Conservation (phyloP, 2,113 vertebrate genomes). For the Pica pica region DNA sequence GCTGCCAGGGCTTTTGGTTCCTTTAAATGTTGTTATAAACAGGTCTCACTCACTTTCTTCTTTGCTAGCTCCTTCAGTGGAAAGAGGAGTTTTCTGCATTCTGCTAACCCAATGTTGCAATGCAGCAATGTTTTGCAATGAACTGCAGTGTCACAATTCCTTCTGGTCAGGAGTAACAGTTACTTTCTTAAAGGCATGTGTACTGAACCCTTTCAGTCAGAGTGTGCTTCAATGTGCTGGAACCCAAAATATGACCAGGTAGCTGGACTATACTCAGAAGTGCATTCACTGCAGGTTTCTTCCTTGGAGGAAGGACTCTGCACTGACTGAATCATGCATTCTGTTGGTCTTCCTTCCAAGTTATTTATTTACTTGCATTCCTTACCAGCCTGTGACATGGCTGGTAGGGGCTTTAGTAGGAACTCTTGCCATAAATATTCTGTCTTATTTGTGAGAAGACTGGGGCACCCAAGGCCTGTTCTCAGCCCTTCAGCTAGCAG, state of each 20-base stretch:
- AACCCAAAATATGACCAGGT: not conserved
- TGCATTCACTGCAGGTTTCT: not conserved
- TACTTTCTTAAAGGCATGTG: not conserved
- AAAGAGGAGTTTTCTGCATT: not conserved
- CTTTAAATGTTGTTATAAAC: not conserved
- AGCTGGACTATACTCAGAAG: not conserved
- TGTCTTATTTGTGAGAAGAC: not conserved
- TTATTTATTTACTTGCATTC: not conserved
- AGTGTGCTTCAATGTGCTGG: not conserved
- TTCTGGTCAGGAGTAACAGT: not conserved
- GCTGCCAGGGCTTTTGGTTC: not conserved
- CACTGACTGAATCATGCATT: not conserved
- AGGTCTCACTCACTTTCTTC: not conserved
- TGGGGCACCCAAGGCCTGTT: not conserved
- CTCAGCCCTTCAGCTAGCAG: not conserved
- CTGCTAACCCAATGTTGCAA: not conserved
- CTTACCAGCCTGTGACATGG: accelerated
- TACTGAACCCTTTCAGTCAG: not conserved
- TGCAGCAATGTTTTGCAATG: not conserved
- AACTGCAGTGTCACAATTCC: not conserved
- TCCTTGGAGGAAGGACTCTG: not conserved
- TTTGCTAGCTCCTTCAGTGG: not conserved
- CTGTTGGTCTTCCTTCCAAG: not conserved
- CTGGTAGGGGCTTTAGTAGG: not conserved
- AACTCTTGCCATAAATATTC: not conserved